Evolutionary conservation across 1,140 invertebrate species (phyloP), one percentile per base, ranked within the genome.

Genomic region (Trichomalopsis sarcophagae): DNA sequence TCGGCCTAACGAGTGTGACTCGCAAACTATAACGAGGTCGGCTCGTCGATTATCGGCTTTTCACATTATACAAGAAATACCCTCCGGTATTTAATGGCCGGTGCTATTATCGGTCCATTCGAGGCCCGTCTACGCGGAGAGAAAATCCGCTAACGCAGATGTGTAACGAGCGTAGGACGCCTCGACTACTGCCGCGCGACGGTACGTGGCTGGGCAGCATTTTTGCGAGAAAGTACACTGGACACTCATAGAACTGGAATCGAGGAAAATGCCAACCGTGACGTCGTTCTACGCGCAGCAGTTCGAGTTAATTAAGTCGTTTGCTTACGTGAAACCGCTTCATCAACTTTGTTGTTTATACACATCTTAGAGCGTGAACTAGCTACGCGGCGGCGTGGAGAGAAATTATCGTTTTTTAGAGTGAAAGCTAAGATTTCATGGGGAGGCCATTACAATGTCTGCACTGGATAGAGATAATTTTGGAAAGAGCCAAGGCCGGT

Each of bases 101-200:
- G 71, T 85, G 87, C 88, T 88, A 91, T 92, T 91, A 91, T 90
- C 90, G 88, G 86, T 86, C 91, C 89, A 92, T 92, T 91, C 87
- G 90, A 88, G 88, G 81, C 87, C 81, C 88, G 88, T 86, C 55
- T 47, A 75, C 75, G 74, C 47, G 47, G 21, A 17, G 44, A 84
- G 76, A 75, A 84, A 84, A 84, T 80, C 84, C 84, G 78, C 69
- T 84, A 81, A 84, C 36, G 36, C 68, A 71, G 68, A 79, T 79
- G 76, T 79, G 76, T 84, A 78, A 84, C 66, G 66, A 84, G 82
- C 66, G 33, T 36, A 36, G 5, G 33, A 36, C 33, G 33, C 33
- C 33, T 6, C 33, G 27, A 27, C 27, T 81, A 55, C 80, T 55
- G 47, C 47, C 7, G 21, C 17, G 11, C n/a, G 66, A 68, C 27